Percentiles rank a stretch among this genome's conserved stretches.
Evolutionary conservation across 2,888 invertebrate genomes (phyloP).

Genomic region (Ypsolopha sequella): DNA sequence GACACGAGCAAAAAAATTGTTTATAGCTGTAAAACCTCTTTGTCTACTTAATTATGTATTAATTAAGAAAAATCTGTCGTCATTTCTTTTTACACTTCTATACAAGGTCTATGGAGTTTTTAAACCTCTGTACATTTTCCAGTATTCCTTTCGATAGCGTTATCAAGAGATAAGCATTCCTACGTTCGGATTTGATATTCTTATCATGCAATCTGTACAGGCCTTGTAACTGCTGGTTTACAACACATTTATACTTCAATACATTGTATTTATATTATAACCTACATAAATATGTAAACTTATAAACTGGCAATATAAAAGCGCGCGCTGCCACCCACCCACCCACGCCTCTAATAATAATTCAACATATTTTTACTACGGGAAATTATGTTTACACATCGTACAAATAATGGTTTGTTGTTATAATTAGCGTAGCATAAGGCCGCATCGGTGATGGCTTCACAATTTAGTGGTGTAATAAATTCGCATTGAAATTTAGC

Average conservation of each 20-base stretch:
- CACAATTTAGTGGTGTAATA: slow-evolving; percentile 39
- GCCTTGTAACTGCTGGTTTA: slow-evolving; percentile 1
- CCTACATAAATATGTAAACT: neutral
- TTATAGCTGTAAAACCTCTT: too few species aligned
- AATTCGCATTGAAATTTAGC: slow-evolving; percentile 46
- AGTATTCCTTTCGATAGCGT: neutral
- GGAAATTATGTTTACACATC: slow-evolving; percentile 16
- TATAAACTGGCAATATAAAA: neutral
- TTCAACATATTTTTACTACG: slow-evolving; percentile 4
- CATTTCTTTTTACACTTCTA: too few species aligned
- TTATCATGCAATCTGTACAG: neutral
- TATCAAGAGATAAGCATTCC: neutral
- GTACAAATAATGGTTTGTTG: slow-evolving; percentile 10
- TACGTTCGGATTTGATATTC: neutral
- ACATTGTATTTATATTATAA: neutral
- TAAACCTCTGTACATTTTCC: too few species aligned
- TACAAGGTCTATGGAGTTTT: too few species aligned
- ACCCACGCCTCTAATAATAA: slow-evolving; percentile 3
- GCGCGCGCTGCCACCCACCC: neutral
- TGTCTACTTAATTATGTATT: too few species aligned
- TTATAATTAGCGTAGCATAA: slow-evolving; percentile 9
- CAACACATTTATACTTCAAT: slow-evolving; percentile 2
- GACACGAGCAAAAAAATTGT: too few species aligned
- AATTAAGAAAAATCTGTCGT: too few species aligned
- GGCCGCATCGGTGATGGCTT: slow-evolving; percentile 17